Evolutionary conservation across 2,797 vertebrate species (phyloP).

Genomic region (Manis javanica): DNA sequence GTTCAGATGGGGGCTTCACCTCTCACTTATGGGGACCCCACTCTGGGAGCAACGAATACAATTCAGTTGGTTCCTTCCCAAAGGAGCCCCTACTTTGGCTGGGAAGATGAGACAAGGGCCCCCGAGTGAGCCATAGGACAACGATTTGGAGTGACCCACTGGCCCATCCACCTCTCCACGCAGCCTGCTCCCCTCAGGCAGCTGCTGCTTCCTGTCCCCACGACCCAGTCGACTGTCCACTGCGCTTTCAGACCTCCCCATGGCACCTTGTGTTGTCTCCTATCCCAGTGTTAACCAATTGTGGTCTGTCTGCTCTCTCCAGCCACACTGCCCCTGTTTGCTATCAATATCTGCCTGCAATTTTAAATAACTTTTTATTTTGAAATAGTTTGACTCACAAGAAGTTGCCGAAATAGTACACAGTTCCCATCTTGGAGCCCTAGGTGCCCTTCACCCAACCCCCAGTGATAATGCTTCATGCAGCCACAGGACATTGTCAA

Average conservation of each 20-base stretch:
- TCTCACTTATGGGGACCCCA: not conserved
- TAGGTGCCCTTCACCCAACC: not conserved
- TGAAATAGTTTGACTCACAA: not conserved
- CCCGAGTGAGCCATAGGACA: rapidly evolving
- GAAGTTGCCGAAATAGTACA: not conserved
- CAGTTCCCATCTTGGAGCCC: not conserved
- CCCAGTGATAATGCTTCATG: rapidly evolving
- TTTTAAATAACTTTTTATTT: not conserved
- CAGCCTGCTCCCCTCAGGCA: rapidly evolving
- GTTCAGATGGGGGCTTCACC: not conserved
- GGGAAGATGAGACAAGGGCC: not conserved
- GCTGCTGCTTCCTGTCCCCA: not conserved
- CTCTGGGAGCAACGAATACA: rapidly evolving
- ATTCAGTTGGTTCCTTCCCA: not conserved
- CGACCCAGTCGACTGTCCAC: rapidly evolving
- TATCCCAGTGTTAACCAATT: rapidly evolving
- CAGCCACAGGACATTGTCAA: rapidly evolving
- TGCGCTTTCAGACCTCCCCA: rapidly evolving
- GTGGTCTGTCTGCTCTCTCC: not conserved
- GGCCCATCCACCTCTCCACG: rapidly evolving
- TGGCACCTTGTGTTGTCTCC: rapidly evolving
- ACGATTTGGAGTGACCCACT: rapidly evolving
- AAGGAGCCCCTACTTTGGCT: not conserved
- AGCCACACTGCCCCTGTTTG: too few species aligned
- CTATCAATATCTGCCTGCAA: not conserved